Evolutionary conservation across 2,797 vertebrate species (phyloP), one percentile per base, ranked within the genome.

Genomic region (Cercopithecus neglectus): DNA sequence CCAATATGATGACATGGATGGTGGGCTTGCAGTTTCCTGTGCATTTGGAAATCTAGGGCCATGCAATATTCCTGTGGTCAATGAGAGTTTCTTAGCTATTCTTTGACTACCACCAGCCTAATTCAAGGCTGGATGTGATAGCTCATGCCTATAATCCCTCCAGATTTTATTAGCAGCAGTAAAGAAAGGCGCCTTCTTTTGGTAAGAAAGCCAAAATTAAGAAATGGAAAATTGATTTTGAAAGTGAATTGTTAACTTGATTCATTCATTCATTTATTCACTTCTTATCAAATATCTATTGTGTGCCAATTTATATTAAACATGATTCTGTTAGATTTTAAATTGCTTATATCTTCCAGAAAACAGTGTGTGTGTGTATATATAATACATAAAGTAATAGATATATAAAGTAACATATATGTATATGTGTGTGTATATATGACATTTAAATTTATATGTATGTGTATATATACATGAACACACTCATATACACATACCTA

Each of bases 261-360:
- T 75, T 82, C 4, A 41, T 67, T 89, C 78, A 55, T 91, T 85
- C 5, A 76, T 55, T 64, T 90, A 67, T 87, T 95, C 41, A 36
- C 30, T 95, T 96, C 91, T 96, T 53, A 83, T 17, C 30, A 89
- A 78, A 46, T 90, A 83, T 67, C 91, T 26, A 41, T 83, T 72
- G 22, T 21, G 6, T 67, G 24, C 22, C 26, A 84, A 76, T 80
- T 97, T 46, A 11, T 79, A 59, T 39, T 55, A 93, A n/a, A 17
- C 0, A 78, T 16, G 33, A 19, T n/a, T 81, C n/a, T 17, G 70
- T 21, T 74, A 41, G 5, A 13, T 17, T 91, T 87, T 93, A 86
- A 83, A 17, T 53, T 84, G 24, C n/a, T 53, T 19, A 8, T 79
- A 28, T 24, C 14, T 30, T 97, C 86, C 21, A 50, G 21, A 44